Evolutionary conservation across 2,888 invertebrate genomes (phyloP).

Genomic region (Habroteleia sp.): DNA sequence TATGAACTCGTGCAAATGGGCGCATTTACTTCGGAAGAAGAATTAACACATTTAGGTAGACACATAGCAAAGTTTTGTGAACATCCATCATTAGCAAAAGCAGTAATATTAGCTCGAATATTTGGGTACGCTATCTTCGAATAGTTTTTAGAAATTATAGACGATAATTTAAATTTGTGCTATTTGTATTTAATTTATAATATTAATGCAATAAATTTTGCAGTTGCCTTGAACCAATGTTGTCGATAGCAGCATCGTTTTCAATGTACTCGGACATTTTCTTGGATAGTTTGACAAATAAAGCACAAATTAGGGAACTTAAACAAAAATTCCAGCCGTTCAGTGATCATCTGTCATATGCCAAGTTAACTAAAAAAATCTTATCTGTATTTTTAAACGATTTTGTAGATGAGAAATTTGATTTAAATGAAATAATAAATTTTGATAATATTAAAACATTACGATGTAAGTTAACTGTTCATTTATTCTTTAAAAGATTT

Average conservation of each 20-base stretch:
- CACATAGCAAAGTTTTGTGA: conserved; percentile 83
- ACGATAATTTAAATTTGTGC: no score
- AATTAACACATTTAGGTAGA: conserved; percentile 85
- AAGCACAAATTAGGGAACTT: conserved; percentile 82
- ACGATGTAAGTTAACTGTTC: no score
- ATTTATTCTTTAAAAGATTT: no score
- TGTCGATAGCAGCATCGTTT: conserved; percentile 81
- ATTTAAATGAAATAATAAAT: no score
- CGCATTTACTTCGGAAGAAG: conserved; percentile 83
- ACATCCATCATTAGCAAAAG: conserved; percentile 84
- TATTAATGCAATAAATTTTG: no score
- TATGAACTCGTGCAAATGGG: conserved; percentile 83
- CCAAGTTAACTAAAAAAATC: no score
- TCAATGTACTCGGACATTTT: conserved; percentile 83
- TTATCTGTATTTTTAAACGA: no score
- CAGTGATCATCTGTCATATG: conserved; percentile 85
- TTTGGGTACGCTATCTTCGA: conserved; percentile 76
- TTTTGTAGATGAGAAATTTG: no score
- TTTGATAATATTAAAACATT: no score
- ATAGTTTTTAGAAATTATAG: no score
- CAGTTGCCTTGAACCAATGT: conserved; percentile 82
- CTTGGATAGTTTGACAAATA: conserved; percentile 81
- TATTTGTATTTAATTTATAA: conserved; percentile 21
- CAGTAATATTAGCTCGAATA: conserved; percentile 83
- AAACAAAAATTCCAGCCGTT: conserved; percentile 82